These are phyloP conservation scores for Entomyzon cyanotis DNA, from an alignment of 2,113 vertebrate species.

Conservation along the genomic window DNA sequence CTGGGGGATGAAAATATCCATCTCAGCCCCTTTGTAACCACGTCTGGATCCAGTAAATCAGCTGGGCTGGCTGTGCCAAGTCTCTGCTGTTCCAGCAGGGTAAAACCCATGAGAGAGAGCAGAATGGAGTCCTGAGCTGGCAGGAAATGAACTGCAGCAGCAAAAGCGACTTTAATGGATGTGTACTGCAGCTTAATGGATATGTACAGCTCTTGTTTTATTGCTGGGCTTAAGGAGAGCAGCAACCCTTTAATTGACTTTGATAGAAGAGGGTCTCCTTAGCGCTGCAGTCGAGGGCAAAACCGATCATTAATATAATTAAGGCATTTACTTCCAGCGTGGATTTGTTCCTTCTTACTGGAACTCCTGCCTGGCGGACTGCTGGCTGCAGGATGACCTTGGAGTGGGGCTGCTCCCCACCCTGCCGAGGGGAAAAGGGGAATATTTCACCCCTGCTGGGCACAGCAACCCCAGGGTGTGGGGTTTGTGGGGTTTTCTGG, in stretches of 20 bases:
- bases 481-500: background rate
- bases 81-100: background rate
- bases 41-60: background rate
- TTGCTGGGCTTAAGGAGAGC: background rate
- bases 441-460: rapidly evolving
- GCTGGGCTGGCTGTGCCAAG: background rate
- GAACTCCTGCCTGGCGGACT: background rate
- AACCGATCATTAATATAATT: conserved; percentile 7
- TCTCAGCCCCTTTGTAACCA: background rate
- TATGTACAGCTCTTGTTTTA: conserved; percentile 28
- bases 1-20: background rate
- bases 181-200: conserved; percentile 42
- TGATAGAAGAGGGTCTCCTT: conserved; percentile 40
- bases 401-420: rapidly evolving
- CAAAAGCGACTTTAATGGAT: conserved; percentile 43
- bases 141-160: conserved; percentile 35
- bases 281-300: background rate
- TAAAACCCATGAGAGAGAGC: background rate
- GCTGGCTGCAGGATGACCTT: background rate
- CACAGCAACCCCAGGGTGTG: rapidly evolving
- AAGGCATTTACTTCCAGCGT: background rate
- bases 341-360: background rate
- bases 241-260: conserved; percentile 55
- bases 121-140: background rate
- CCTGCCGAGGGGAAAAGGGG: background rate